Evolutionary conservation across 2,888 invertebrate species (phyloP), one percentile per base, ranked within the genome.

Genomic region (Octonoba sinensis): DNA sequence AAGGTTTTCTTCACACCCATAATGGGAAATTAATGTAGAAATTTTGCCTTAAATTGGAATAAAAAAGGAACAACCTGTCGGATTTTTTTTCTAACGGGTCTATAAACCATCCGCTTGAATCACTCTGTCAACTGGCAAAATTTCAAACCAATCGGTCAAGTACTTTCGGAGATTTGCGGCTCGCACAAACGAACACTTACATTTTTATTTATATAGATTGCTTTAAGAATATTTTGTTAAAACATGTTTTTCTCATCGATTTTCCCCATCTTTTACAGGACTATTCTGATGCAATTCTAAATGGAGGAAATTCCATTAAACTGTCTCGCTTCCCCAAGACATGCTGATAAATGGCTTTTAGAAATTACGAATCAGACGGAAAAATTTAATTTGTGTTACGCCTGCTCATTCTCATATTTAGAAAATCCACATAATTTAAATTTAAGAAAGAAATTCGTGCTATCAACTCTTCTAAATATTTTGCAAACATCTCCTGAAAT

Each of bases 341-440:
- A 81, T 36, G 72, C 16, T 15, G 51, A 62, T 1, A 62, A 69
- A 69, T 81, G 79, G 79, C 20, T 72, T 62, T 69, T 81, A 44
- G 49, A 36, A 6, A n/a, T 18, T 44, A 24, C 24, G 0, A 49
- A 18, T 1, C 20, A 20, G 2, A 36, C 49, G 3, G n/a, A 27
- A 22, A 69, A 24, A 20, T 36, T 22, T 18, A 54, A 62, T 20
- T 18, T 74, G 1, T 81, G 79, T 46, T 69, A 73, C 20, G 79
- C 79, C 6, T 81, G 79, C 24, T n/a, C 36, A 36, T 36, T 72
- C 6, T 49, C 74, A 16, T 54, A 47, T 47, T 22, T 81, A 18
- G 73, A 81, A 69, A 60, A 81, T 56, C 56, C 47, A 46, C 44
- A 72, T 20, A 6, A 60, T 22, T 62, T 81, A 20, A 54, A 44